Evolutionary conservation across 2,797 vertebrate genomes (phyloP).

Genomic region (Sebastes minor): DNA sequence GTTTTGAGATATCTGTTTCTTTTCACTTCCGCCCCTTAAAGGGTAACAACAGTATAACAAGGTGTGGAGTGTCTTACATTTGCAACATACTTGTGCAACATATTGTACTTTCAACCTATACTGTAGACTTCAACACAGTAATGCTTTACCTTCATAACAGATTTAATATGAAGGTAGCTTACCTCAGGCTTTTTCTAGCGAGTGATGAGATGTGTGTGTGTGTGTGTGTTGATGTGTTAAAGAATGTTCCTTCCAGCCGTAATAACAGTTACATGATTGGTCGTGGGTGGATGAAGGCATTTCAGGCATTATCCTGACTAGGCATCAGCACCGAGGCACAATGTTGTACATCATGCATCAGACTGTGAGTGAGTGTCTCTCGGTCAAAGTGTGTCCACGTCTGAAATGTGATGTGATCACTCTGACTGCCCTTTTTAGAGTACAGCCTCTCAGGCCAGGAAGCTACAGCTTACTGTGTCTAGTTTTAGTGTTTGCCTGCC

Average conservation of each 20-base stretch:
- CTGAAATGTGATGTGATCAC: conserved; percentile 37
- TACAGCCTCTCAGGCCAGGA: conserved; percentile 9
- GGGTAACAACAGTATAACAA: background rate
- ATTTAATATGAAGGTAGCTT: background rate
- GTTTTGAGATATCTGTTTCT: background rate
- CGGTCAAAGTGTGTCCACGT: conserved; percentile 38
- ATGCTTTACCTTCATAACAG: background rate
- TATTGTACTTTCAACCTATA: background rate
- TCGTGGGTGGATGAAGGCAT: conserved; percentile 25
- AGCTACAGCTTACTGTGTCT: background rate
- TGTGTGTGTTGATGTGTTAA: conserved; percentile 20
- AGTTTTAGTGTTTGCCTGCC: background rate
- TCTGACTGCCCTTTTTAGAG: conserved; percentile 23
- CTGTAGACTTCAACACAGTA: background rate
- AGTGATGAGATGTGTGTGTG: background rate
- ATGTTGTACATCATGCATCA: conserved; percentile 18
- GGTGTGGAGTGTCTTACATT: background rate
- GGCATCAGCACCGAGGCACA: conserved; percentile 19
- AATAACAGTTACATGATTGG: conserved; percentile 23
- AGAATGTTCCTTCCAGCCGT: conserved; percentile 10
- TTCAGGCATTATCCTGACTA: conserved; percentile 30
- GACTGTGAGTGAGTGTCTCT: conserved; percentile 1
- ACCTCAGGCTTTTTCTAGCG: background rate
- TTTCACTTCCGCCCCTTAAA: background rate
- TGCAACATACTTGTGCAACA: background rate